phyloP scores from a whole-genome alignment of 2,113 vertebrate genomes.

The Garra rufa region DNA sequence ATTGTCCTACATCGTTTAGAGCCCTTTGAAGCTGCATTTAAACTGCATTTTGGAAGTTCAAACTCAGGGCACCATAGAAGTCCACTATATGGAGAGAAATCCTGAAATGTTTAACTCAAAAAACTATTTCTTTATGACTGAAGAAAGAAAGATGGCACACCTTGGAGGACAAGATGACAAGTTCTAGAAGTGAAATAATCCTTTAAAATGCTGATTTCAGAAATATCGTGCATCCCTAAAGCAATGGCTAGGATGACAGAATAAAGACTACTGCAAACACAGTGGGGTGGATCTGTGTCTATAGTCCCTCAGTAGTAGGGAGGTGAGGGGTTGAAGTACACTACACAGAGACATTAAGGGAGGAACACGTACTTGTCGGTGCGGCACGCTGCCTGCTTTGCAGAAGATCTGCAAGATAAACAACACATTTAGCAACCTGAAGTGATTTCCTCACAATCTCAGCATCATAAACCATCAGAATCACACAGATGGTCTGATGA shows the following conservation, averaged over 20 bases:
- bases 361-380: slow-evolving; percentile 60
- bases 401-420: slow-evolving; percentile 68
- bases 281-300: slow-evolving; percentile 1
- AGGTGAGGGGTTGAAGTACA: slow-evolving; percentile 12
- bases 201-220: neutral
- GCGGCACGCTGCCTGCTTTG: slow-evolving; percentile 46
- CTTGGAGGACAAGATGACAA: too few species aligned
- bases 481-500: slow-evolving; percentile 22
- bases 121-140: too few species aligned
- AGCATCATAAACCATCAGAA: neutral
- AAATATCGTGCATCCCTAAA: slow-evolving; percentile 2
- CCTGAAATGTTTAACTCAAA: too few species aligned
- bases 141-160: too few species aligned
- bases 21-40: too few species aligned
- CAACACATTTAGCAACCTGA: slow-evolving; percentile 51
- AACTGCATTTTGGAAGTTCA: too few species aligned
- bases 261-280: neutral
- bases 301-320: slow-evolving; percentile 1
- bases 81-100: too few species aligned
- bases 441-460: neutral
- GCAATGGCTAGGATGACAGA: neutral
- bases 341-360: neutral
- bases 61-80: too few species aligned
- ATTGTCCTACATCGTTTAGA: too few species aligned
- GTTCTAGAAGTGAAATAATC: too few species aligned